Percentiles rank a stretch among this genome's conserved stretches.
Evolutionary conservation across 2,888 invertebrate genomes (phyloP).

Genomic region (Polydrusus tereticollis): DNA sequence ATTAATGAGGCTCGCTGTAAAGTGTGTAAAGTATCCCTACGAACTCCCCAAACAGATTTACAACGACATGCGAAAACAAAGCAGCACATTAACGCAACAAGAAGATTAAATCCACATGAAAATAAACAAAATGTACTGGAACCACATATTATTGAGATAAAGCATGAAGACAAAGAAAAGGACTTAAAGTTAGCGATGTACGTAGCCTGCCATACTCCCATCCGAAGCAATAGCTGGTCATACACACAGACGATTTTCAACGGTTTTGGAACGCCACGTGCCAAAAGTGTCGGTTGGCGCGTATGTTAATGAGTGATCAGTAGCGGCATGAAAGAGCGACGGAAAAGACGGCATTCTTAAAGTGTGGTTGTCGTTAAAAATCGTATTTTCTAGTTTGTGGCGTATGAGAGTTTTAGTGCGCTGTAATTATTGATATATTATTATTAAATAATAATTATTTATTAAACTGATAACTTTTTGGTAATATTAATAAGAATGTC

Average conservation of each 20-base stretch:
- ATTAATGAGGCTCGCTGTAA: too few relatives aligned
- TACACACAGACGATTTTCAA: background rate
- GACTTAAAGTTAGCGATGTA: background rate
- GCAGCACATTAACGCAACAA: too few relatives aligned
- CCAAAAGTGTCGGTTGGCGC: background rate
- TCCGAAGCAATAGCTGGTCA: background rate
- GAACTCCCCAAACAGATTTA: too few relatives aligned
- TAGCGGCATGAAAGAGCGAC: background rate
- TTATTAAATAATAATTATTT: background rate
- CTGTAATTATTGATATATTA: background rate
- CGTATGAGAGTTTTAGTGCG: background rate
- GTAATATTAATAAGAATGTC: background rate
- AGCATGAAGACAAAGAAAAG: too few relatives aligned
- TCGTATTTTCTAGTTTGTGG: too few relatives aligned
- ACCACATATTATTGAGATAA: too few relatives aligned
- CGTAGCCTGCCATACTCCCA: background rate
- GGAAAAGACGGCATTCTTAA: background rate
- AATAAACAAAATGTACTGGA: too few relatives aligned
- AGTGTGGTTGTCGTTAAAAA: background rate
- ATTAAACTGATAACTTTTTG: background rate
- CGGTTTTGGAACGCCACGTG: background rate
- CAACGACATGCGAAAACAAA: too few relatives aligned
- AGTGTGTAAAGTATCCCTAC: too few relatives aligned
- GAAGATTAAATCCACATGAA: too few relatives aligned
- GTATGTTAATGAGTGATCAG: background rate